phyloP scores from a whole-genome alignment of 2,113 vertebrate species.

The Halcyon senegalensis region DNA sequence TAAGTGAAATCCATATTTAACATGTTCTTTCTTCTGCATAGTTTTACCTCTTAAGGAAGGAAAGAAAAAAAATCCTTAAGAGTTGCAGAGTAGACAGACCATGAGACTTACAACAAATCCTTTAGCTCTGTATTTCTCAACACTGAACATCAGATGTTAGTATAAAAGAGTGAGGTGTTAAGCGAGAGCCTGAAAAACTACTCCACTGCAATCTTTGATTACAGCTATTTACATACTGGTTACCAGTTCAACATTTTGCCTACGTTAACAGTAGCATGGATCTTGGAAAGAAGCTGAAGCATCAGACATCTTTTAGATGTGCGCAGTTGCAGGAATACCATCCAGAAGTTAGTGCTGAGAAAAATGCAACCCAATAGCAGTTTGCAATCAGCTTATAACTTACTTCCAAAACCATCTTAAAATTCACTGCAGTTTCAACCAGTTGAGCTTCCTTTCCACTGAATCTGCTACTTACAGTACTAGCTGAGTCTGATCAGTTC shows the following conservation, averaged over 20 bases:
- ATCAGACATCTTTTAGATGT: background rate
- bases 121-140: background rate
- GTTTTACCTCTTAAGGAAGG: background rate
- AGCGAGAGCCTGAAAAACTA: background rate
- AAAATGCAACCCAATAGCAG: background rate
- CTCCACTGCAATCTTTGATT: background rate
- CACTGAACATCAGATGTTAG: background rate
- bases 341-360: background rate
- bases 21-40: background rate
- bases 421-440: background rate
- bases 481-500: background rate
- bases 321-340: background rate
- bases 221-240: background rate
- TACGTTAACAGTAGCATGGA: background rate
- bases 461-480: background rate
- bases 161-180: background rate
- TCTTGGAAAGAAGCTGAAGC: background rate
- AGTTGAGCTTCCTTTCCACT: background rate
- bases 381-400: background rate
- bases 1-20: background rate
- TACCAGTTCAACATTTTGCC: background rate
- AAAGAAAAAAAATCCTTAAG: background rate
- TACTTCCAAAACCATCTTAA: background rate
- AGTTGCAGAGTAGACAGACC: background rate
- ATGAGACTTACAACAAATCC: background rate